A percentile compares a stretch with the other conserved stretches of the same genome.
These are phyloP conservation scores for Corydoras maculifer DNA, from an alignment of 2,113 vertebrate species.

Conservation along the genomic window DNA sequence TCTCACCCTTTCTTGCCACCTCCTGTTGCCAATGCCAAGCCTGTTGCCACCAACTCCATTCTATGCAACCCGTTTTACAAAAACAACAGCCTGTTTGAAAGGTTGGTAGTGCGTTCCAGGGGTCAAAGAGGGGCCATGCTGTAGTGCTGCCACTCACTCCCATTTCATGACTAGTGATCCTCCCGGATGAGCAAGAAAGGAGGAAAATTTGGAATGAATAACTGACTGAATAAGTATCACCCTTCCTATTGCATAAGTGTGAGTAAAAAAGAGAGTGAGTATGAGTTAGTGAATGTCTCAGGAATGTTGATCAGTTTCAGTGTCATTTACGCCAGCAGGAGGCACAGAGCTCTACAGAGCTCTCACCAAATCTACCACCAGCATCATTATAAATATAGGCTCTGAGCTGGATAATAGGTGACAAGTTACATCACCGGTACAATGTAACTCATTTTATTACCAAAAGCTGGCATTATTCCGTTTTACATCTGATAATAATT, in stretches of 20 bases:
- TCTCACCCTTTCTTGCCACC: conserved; percentile 46
- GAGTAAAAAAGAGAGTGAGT: conserved; percentile 15
- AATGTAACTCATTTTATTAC: no score
- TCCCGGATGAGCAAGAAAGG: conserved; percentile 27
- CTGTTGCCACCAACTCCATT: conserved; percentile 40
- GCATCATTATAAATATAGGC: no score
- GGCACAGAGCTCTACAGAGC: conserved; percentile 3
- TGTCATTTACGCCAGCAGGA: conserved; percentile 36
- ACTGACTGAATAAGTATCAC: conserved; percentile 24
- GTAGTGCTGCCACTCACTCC: conserved; percentile 57
- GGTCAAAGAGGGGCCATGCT: conserved; percentile 63
- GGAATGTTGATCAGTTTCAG: conserved; percentile 41
- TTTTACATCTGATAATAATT: no score
- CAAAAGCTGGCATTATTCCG: no score
- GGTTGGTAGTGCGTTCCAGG: conserved; percentile 58
- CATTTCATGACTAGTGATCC: conserved; percentile 43
- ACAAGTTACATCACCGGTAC: no score
- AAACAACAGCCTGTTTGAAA: conserved; percentile 55
- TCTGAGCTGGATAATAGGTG: no score
- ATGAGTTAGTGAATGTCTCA: conserved; percentile 20
- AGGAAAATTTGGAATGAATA: not conserved
- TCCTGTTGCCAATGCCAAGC: conserved; percentile 42
- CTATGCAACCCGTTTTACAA: conserved; percentile 9
- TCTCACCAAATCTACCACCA: no score
- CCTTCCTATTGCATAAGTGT: conserved; percentile 9